Evolutionary conservation across 2,797 vertebrate genomes (phyloP), one percentile per base, ranked within the genome.

Genomic region (Otus scops): DNA sequence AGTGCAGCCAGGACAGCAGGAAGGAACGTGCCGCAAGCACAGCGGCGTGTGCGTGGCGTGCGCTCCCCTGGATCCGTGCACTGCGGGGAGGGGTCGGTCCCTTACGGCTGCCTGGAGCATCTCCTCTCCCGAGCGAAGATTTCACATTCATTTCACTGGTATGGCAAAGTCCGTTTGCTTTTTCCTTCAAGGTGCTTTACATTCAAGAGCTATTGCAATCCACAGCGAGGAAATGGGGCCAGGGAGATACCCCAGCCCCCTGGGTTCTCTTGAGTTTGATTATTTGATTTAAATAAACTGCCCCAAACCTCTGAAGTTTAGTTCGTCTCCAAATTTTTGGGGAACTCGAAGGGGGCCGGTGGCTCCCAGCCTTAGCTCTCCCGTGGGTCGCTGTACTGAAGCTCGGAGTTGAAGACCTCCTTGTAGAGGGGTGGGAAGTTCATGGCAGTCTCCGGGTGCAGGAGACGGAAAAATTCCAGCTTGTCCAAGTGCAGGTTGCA

Each of bases 401-500:
- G 97, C 95, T 99, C 99, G 17, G 98, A 99, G 93, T 98, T 98
- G 95, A 99, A 99, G 30, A 99, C 99, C 89, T 99, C 99, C 85
- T 98, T 98, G 54, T 99, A 99, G 84, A 99, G 98, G 9, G 99
- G 99, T 3, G 99, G 99, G 81, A 99, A 99, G 89, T 97, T 98
- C 89, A 98, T 98, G 14, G 98, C 98, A 0, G 98, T 99, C 93
- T 99, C 98, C 0, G 99, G 99, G 96, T 99, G 99, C 77, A 99
- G 97, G 68, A 99, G 97, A 11, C 98, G 98, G 97, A 99, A 99
- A 97, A 99, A 99, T 95, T 99, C 98, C 97, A 99, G 98, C 97
- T 99, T 99, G 97, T 99, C 99, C 63, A 99, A 98, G 97, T 99
- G 99, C 87, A 99, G 98, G 94, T 98, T 99, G 97, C 99, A 99